These are phyloP conservation scores for Dolichomitus sp. DNA, from an alignment of 2,888 invertebrate species.

Conservation along the genomic window DNA sequence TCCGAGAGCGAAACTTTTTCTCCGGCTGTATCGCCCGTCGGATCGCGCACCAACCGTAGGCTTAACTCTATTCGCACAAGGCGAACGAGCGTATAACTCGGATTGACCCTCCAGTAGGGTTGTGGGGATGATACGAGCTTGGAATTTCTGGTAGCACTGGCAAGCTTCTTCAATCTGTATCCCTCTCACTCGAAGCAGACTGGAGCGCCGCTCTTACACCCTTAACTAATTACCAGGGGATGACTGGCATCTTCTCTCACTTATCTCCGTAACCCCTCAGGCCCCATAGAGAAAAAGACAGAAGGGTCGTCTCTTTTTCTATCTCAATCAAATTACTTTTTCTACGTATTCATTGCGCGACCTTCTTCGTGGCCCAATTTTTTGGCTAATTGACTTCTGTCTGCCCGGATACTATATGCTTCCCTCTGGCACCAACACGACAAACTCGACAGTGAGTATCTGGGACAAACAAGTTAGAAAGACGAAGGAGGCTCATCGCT, in stretches of 20 bases:
- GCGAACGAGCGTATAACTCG: slow-evolving; percentile 39
- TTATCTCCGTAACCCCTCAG: slow-evolving; percentile 80
- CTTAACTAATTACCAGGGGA: slow-evolving; percentile 85
- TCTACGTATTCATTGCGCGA: slow-evolving; percentile 76
- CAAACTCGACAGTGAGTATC: slow-evolving; percentile 44
- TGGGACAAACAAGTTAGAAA: slow-evolving; percentile 34
- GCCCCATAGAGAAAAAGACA: slow-evolving; percentile 16
- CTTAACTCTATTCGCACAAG: slow-evolving; percentile 53
- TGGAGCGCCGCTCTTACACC: slow-evolving; percentile 71
- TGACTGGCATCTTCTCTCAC: slow-evolving; percentile 85
- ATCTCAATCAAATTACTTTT: slow-evolving; percentile 85
- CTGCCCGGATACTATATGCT: slow-evolving; percentile 25
- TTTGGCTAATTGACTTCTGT: slow-evolving; percentile 81
- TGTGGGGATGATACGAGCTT: slow-evolving; percentile 57
- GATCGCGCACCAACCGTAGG: slow-evolving; percentile 45
- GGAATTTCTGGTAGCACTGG: slow-evolving; percentile 72
- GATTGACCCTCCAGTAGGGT: slow-evolving; percentile 57
- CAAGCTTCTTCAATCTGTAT: slow-evolving; percentile 54
- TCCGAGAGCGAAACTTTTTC: slow-evolving; percentile 75
- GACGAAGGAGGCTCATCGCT: slow-evolving; percentile 45
- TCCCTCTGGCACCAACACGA: slow-evolving; percentile 15
- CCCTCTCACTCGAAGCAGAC: slow-evolving; percentile 41
- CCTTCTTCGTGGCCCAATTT: slow-evolving; percentile 77
- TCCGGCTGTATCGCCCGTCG: slow-evolving; percentile 69
- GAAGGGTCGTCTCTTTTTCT: slow-evolving; percentile 65